Evolutionary conservation across 2,888 invertebrate genomes (phyloP).

Genomic region (Parnassius orleans): DNA sequence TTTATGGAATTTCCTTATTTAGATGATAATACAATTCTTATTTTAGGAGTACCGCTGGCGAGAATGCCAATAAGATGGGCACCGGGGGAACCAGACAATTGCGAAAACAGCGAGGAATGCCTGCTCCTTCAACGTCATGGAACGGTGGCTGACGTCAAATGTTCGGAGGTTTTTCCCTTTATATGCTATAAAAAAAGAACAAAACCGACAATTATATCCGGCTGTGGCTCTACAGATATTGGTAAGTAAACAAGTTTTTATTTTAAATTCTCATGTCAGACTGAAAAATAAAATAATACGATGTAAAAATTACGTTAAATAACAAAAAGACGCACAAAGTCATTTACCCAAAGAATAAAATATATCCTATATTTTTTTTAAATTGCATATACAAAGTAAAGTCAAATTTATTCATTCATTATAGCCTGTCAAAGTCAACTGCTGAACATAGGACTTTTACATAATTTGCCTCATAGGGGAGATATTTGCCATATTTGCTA

Average conservation of each 20-base stretch:
- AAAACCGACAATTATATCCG: neutral
- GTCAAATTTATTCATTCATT: too few species aligned
- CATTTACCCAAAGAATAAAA: too few species aligned
- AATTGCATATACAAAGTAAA: too few species aligned
- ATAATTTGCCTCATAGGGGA: too few species aligned
- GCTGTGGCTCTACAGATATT: neutral
- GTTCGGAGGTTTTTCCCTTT: neutral
- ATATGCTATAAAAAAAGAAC: neutral
- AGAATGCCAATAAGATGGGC: constrained; percentile 30
- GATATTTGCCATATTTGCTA: too few species aligned
- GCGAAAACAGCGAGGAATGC: constrained; percentile 26
- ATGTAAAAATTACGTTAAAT: too few species aligned
- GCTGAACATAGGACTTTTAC: too few species aligned
- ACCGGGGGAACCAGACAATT: constrained; percentile 29
- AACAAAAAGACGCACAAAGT: too few species aligned
- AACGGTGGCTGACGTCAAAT: constrained; percentile 23
- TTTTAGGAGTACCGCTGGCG: constrained; percentile 28
- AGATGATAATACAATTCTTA: neutral
- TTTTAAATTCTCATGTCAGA: too few species aligned
- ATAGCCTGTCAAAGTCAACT: too few species aligned
- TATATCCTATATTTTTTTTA: too few species aligned
- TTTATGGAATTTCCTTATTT: neutral
- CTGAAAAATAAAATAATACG: too few species aligned
- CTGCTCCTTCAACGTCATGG: constrained; percentile 24
- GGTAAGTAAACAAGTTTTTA: neutral